Evolutionary conservation across 1,140 invertebrate species (phyloP), one percentile per base, ranked within the genome.

Genomic region (Nasonia giraulti): DNA sequence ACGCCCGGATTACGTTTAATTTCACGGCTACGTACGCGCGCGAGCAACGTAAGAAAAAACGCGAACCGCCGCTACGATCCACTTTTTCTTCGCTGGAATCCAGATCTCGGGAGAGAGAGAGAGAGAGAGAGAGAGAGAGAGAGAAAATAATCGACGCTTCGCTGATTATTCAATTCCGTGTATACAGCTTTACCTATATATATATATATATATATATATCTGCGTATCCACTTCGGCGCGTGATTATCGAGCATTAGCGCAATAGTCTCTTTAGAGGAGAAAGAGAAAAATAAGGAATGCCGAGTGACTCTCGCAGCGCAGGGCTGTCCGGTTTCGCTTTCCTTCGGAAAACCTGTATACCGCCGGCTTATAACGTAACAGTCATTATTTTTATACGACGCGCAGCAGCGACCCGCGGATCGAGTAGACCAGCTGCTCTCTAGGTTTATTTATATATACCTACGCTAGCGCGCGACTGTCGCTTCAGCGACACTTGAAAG

Each of bases 311-410:
- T n/a, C n/a, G n/a, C 78, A 17, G 27, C n/a, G 31, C 11, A 12
- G 37, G 20, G 14, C 66, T 74, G 75, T 82, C 81, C 76, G 83
- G 86, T 88, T 86, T 86, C 81, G 78, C 86, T 86, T 87, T 87
- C 77, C 75, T 84, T 74, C 20, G 68, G 68, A 85, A 87, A 87
- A 88, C 87, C 84, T 82, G 85, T 82, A 44, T 2, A 55, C 50
- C 31, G 37, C 0, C 33, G 4, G 33, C 2, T 80, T 80, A 47
- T 66, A 80, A 37, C 66, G 66, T 80, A 80, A 80, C 79, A 37
- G 33, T 37, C 40, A 6, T 80, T 80, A 80, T 69, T 80, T 80
- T 80, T 80, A 71, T 71, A 66, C 27, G 37, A 27, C 31, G 55
- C 33, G 17, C 27, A 5, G 5, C 12, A 17, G 50, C 5, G 50